Evolutionary conservation across 2,888 invertebrate species (phyloP), one percentile per base, ranked within the genome.

Genomic region (Drosophila vallismaia): DNA sequence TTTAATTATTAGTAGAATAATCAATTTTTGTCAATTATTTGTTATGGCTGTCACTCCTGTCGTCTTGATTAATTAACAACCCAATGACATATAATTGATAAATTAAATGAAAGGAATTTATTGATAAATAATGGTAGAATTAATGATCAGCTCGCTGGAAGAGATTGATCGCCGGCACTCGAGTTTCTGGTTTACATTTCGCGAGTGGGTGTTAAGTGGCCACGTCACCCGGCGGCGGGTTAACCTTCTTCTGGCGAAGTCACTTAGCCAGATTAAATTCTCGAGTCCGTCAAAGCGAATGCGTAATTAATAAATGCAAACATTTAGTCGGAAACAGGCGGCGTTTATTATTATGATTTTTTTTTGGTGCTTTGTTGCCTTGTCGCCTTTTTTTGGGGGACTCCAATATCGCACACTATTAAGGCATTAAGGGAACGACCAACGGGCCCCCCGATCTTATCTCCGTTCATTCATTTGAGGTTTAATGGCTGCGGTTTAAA

Each of bases 231-330:
- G 14, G 9, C 19, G 1, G 7, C 44, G 64, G 62, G 62, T 63
- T 54, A 54, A 54, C n/a, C n/a, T 2, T 12, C 12, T n/a, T 7
- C 10, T 9, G n/a, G 14, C 6, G 8, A 19, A 31, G n/a, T 38
- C 71, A 54, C 62, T 78, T 64, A 58, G 72, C 55, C 70, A 68
- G 78, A 71, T 74, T 56, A 71, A 79, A 67, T 63, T 72, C 56
- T 56, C 52, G 50, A 42, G 64, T 64, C 46, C 66, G 68, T 80
- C 80, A 86, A 67, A 59, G 57, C 68, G 49, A 64, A 55, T 57
- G 66, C 62, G 59, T 60, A 82, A 82, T 80, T 80, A 86, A 86
- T 79, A 83, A 79, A 82, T 76, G 79, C 64, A 69, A 76, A 56
- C 67, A 62, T 71, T 81, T 71, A 59, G 69, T 59, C 14, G 69